Percentiles rank a stretch among this genome's conserved stretches.
These are phyloP conservation scores for Folsomia candida DNA, from an alignment of 2,888 invertebrate genomes.

Conservation along the genomic window DNA sequence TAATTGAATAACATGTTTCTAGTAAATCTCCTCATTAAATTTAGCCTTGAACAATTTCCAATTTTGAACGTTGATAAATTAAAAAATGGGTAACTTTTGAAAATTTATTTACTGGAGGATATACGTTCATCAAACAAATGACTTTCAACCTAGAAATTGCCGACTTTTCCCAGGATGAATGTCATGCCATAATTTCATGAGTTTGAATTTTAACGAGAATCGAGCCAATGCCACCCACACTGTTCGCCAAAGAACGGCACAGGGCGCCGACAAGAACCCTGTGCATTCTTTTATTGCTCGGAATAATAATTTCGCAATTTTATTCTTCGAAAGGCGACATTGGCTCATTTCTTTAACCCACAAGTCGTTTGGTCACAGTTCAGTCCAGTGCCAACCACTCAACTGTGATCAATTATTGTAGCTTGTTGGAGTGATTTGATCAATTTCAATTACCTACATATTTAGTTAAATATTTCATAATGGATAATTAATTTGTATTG, in stretches of 20 bases:
- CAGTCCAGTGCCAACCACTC: constrained; percentile 17
- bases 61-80: too few species aligned
- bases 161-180: constrained; percentile 3
- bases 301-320: too few species aligned
- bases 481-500: too few species aligned
- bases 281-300: background rate
- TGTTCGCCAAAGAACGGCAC: background rate
- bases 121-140: background rate
- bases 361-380: constrained; percentile 9
- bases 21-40: too few species aligned
- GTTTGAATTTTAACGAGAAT: too few species aligned
- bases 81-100: background rate
- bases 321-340: too few species aligned
- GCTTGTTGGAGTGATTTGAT: background rate
- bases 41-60: too few species aligned
- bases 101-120: too few species aligned
- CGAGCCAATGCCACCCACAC: too few species aligned
- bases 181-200: background rate
- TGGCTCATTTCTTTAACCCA: too few species aligned
- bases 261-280: constrained; percentile 20
- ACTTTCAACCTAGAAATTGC: background rate
- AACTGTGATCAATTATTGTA: constrained; percentile 5
- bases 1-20: background rate
- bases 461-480: background rate
- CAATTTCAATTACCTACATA: background rate